Conservation (phyloP, 2,888 invertebrate genomes). For the Caradrina kadenii region DNA sequence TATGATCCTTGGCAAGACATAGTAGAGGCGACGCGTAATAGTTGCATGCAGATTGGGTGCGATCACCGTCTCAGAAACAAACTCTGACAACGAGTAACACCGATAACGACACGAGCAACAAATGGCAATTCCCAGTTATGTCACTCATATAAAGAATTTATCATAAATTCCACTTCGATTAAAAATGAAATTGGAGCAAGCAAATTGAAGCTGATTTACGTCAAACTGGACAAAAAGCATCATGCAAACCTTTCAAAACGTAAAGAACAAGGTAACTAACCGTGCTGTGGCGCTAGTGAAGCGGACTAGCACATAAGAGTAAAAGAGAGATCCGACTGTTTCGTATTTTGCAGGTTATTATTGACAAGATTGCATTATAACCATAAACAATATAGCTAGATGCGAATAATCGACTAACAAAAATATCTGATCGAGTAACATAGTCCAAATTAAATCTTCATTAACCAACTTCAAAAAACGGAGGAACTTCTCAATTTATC, state of each 20-base stretch:
- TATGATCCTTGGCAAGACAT: constrained; percentile 93
- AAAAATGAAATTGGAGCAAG: constrained; percentile 82
- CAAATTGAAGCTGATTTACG: constrained; percentile 86
- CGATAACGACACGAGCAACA: constrained; percentile 73
- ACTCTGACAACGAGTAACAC: constrained; percentile 75
- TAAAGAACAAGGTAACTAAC: constrained; percentile 41
- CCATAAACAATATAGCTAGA: constrained; percentile 71
- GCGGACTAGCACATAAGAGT: constrained; percentile 27
- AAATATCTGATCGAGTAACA: no score
- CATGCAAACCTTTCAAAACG: constrained; percentile 68
- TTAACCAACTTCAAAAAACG: no score
- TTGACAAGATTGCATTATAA: constrained; percentile 27
- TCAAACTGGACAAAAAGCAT: constrained; percentile 87
- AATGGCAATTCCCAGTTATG: constrained; percentile 76
- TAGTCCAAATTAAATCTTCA: no score
- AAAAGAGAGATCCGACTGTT: constrained; percentile 71
- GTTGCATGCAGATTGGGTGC: constrained; percentile 89
- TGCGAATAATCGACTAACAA: constrained; percentile 29
- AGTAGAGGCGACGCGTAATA: constrained; percentile 89
- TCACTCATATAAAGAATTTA: constrained; percentile 85
- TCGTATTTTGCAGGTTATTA: constrained; percentile 4
- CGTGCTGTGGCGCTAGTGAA: constrained; percentile 61
- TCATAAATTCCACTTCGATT: constrained; percentile 74
- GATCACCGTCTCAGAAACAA: constrained; percentile 83
- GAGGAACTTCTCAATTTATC: no score